phyloP scores from a whole-genome alignment of 2,888 invertebrate genomes.

The Thumatha senex region DNA sequence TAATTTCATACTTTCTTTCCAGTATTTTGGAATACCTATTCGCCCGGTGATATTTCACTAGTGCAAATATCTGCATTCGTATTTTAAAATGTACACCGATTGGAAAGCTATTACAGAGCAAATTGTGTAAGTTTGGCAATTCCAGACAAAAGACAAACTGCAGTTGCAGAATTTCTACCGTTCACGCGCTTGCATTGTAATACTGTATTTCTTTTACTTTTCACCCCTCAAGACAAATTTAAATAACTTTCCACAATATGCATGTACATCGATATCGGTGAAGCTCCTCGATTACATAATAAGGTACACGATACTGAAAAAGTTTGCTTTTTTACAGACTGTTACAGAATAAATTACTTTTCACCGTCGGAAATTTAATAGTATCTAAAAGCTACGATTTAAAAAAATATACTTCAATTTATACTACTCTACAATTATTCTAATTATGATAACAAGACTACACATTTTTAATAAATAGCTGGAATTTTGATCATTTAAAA shows the following conservation, averaged over 20 bases:
- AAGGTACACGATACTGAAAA: not conserved
- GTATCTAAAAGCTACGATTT: not conserved
- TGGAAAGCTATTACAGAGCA: constrained; percentile 1
- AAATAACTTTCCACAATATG: too few species aligned
- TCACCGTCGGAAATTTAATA: not conserved
- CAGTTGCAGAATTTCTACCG: not conserved
- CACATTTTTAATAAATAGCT: not conserved
- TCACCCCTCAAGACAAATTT: too few species aligned
- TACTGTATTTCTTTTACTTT: not conserved
- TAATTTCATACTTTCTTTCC: constrained; percentile 50
- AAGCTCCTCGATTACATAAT: too few species aligned
- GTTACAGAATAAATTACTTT: too few species aligned
- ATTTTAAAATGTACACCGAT: constrained; percentile 3
- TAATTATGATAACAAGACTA: too few species aligned
- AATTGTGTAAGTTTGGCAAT: not conserved
- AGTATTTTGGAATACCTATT: constrained; percentile 32
- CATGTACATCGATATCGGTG: too few species aligned
- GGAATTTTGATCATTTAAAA: not conserved
- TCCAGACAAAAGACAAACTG: not conserved
- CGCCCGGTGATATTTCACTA: constrained; percentile 31
- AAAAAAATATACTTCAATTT: too few species aligned
- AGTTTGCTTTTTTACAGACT: too few species aligned
- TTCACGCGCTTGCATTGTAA: not conserved
- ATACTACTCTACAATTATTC: too few species aligned
- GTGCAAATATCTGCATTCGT: constrained; percentile 33